Percentiles rank a stretch among this genome's conserved stretches.
Conservation (phyloP, 2,888 invertebrate genomes). For the Spialia ferax region DNA sequence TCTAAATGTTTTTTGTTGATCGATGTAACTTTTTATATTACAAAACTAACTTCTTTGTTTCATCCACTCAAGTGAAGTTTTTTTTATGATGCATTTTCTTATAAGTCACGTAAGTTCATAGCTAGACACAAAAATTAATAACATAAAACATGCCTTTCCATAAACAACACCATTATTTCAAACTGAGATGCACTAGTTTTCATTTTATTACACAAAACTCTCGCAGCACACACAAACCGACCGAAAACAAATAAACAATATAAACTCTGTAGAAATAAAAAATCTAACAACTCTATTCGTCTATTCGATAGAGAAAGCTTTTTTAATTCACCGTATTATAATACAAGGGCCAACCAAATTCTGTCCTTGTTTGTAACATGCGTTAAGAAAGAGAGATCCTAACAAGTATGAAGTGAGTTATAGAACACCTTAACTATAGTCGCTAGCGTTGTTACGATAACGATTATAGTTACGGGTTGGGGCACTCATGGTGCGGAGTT, state of each 20-base stretch:
- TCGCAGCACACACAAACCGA: conserved; percentile 1
- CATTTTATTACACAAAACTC: conserved; percentile 1
- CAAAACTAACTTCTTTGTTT: conserved; percentile 1
- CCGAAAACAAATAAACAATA: conserved; percentile 1
- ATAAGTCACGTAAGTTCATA: conserved; percentile 1
- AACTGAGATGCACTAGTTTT: conserved; percentile 1
- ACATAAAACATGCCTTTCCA: conserved; percentile 1
- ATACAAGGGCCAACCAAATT: neutral
- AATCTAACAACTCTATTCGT: conserved; percentile 1
- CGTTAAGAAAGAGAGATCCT: conserved; percentile 1
- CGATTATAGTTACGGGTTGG: conserved; percentile 1
- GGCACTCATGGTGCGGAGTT: conserved; percentile 1
- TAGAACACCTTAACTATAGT: neutral
- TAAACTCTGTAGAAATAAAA: conserved; percentile 1
- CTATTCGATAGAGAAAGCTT: conserved; percentile 1
- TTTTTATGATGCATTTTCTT: conserved; percentile 1
- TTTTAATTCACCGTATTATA: conserved; percentile 1
- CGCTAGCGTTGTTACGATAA: conserved; percentile 1
- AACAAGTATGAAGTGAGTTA: neutral
- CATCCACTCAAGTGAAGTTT: conserved; percentile 1
- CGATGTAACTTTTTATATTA: conserved; percentile 1
- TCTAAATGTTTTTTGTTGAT: conserved; percentile 1
- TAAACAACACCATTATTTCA: conserved; percentile 1
- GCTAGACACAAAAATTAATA: conserved; percentile 1
- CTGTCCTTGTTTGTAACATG: conserved; percentile 1